A percentile compares a stretch with the other conserved stretches of the same genome.
These are phyloP conservation scores for Mythimna albipuncta DNA, from an alignment of 2,888 invertebrate genomes.

Conservation along the genomic window DNA sequence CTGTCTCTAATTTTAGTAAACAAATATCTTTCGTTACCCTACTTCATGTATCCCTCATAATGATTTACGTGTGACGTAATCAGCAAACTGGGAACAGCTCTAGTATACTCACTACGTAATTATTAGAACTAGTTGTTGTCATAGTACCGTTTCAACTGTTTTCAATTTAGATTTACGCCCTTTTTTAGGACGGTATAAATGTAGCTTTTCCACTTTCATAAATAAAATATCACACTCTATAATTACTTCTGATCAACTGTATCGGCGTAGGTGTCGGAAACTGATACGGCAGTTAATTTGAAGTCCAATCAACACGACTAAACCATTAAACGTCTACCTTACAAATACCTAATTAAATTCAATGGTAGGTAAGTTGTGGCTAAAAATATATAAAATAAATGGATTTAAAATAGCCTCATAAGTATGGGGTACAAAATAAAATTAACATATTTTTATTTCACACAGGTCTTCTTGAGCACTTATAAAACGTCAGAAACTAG, in stretches of 20 bases:
- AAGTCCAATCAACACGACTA: constrained; percentile 5
- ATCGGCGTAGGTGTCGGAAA: constrained; percentile 12
- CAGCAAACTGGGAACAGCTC: constrained; percentile 22
- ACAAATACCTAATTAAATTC: constrained; percentile 1
- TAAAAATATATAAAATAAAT: background rate
- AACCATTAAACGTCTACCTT: constrained; percentile 7
- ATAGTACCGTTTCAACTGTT: background rate
- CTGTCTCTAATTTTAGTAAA: constrained; percentile 52
- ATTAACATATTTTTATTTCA: too few relatives aligned
- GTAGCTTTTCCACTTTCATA: background rate
- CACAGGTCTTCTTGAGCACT: too few relatives aligned
- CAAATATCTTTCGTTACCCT: constrained; percentile 44
- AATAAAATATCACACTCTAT: constrained; percentile 11
- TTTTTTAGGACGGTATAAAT: background rate
- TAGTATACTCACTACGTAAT: constrained; percentile 5
- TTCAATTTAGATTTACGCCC: background rate
- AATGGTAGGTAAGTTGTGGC: background rate
- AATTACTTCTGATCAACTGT: constrained; percentile 20
- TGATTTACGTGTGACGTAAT: constrained; percentile 32
- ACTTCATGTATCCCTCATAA: constrained; percentile 37
- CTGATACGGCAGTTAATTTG: constrained; percentile 13
- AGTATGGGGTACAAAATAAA: background rate
- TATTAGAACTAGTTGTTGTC: constrained; percentile 20
- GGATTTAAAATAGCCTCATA: background rate
- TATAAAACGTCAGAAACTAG: too few relatives aligned